These are phyloP conservation scores for Aix galericulata DNA, from an alignment of 2,113 vertebrate species.

Conservation along the genomic window DNA sequence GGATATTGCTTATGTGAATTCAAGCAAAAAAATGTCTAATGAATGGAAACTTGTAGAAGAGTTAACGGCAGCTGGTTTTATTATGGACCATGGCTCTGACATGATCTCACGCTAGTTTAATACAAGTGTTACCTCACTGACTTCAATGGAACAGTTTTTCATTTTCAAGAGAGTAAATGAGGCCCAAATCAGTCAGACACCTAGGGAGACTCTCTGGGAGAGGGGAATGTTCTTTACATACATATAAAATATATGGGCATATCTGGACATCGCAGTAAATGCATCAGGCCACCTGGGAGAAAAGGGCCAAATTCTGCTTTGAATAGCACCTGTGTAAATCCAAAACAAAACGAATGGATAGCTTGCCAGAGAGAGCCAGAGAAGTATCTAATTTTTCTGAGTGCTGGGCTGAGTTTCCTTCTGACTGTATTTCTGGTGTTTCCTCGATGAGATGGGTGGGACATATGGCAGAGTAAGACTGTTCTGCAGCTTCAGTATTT, in stretches of 20 bases:
- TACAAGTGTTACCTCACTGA: conserved; percentile 43
- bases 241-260: not conserved
- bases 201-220: not conserved
- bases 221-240: not conserved
- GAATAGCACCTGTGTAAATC: conserved; percentile 13
- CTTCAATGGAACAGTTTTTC: not conserved
- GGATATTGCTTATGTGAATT: conserved; percentile 38
- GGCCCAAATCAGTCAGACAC: conserved; percentile 47
- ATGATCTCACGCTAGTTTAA: conserved; percentile 30
- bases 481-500: not conserved
- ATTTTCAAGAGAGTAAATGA: conserved; percentile 31
- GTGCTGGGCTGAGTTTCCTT: not conserved
- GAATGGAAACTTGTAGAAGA: conserved; percentile 62
- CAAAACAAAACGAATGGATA: not conserved
- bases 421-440: not conserved
- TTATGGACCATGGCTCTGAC: conserved; percentile 23
- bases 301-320: not conserved
- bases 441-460: not conserved
- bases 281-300: conserved; percentile 6
- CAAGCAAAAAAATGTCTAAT: conserved; percentile 29
- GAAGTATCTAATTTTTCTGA: not conserved
- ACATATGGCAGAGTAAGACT: not conserved
- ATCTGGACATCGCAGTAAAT: not conserved
- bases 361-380: not conserved
- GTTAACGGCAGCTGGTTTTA: conserved; percentile 55